phyloP scores from a whole-genome alignment of 2,113 vertebrate genomes.

The Spizaetus ornatus region DNA sequence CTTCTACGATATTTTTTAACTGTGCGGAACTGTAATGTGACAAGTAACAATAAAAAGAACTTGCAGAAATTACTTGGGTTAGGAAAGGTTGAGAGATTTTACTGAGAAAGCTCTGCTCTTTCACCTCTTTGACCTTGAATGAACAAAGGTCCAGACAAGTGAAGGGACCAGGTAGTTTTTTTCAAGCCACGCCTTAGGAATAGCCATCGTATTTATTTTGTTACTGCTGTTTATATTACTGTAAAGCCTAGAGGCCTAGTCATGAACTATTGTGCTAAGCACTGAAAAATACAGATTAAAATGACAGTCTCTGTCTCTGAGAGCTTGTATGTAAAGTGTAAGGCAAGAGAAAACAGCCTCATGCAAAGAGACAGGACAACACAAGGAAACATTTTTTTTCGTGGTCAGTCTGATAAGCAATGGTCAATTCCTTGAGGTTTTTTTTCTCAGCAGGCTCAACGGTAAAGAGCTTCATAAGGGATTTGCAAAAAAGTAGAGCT shows the following conservation, averaged over 20 bases:
- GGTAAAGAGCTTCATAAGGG: background rate
- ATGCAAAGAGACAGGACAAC: background rate
- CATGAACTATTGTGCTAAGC: background rate
- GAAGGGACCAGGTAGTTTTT: background rate
- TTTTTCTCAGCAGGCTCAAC: background rate
- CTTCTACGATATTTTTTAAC: constrained; percentile 63
- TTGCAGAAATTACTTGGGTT: constrained; percentile 33
- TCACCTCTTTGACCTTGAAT: constrained; percentile 20
- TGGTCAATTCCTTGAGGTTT: background rate
- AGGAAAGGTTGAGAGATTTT: constrained; percentile 41
- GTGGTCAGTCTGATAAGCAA: background rate
- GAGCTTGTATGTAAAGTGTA: background rate
- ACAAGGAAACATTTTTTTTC: background rate
- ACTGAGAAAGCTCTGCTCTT: background rate
- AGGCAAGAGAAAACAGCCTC: background rate
- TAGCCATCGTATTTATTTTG: background rate
- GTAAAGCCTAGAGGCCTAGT: background rate
- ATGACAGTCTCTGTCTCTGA: constrained; percentile 28
- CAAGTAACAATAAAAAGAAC: constrained; percentile 62
- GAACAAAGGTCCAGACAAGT: background rate
- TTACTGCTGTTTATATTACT: background rate
- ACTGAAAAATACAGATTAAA: constrained; percentile 28
- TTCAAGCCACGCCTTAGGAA: background rate
- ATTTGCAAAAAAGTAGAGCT: background rate
- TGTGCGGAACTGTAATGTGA: constrained; percentile 57